These are phyloP conservation scores for Nansenia antarctica DNA, from an alignment of 2,113 vertebrate species.

Conservation along the genomic window DNA sequence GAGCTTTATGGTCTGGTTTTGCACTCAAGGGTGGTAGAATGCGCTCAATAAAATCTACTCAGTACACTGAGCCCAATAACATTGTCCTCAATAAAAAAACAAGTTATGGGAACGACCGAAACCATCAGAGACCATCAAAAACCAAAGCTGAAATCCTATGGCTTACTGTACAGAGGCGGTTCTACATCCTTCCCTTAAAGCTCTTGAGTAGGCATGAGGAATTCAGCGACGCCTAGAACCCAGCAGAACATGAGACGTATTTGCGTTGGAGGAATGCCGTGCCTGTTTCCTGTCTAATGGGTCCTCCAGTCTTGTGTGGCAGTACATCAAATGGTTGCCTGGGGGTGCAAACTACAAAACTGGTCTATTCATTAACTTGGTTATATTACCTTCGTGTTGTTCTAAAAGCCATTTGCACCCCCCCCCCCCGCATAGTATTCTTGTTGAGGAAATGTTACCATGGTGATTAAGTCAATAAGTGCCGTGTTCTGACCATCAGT, in stretches of 20 bases:
- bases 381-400: background rate
- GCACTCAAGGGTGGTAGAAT: slow-evolving; percentile 20
- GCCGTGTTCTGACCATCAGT: background rate
- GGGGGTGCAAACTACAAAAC: background rate
- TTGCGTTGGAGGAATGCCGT: background rate
- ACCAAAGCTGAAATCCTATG: background rate
- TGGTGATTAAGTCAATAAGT: background rate
- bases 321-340: background rate
- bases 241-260: background rate
- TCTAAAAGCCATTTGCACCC: background rate
- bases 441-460: background rate
- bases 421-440: background rate
- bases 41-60: too few relatives aligned
- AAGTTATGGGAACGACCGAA: background rate
- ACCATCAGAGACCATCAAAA: slow-evolving; percentile 13
- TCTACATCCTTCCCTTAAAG: background rate
- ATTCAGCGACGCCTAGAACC: background rate
- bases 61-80: too few relatives aligned
- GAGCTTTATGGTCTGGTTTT: too few relatives aligned
- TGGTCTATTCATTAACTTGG: background rate
- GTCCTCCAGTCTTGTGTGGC: background rate
- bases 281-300: background rate
- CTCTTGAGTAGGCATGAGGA: background rate
- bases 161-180: slow-evolving; percentile 7
- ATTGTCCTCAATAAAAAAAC: too few relatives aligned